A percentile compares a stretch with the other conserved stretches of the same genome.
phyloP scores from a whole-genome alignment of 2,113 vertebrate species.

The Hylia prasina region DNA sequence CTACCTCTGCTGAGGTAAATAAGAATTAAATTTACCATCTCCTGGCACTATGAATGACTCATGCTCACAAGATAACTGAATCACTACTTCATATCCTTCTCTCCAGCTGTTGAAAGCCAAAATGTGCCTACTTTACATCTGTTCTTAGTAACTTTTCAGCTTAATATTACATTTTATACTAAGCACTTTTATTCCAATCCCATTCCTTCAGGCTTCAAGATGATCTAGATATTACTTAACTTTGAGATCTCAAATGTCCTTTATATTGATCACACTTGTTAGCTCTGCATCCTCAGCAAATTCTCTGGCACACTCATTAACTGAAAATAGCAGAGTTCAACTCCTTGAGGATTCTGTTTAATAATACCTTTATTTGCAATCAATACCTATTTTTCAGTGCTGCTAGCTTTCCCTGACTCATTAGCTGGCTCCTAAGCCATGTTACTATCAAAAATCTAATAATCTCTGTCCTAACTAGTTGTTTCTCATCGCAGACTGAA shows the following conservation, averaged over 20 bases:
- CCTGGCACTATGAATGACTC: neutral
- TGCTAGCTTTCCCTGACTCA: neutral
- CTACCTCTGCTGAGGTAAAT: neutral
- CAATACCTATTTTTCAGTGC: neutral
- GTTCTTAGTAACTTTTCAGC: neutral
- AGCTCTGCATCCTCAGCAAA: neutral
- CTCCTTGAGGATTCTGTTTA: neutral
- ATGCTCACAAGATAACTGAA: slow-evolving; percentile 39
- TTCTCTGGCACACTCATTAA: neutral
- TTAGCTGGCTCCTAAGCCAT: neutral
- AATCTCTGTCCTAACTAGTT: neutral
- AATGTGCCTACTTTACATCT: neutral
- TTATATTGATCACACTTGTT: neutral
- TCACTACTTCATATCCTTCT: slow-evolving; percentile 3
- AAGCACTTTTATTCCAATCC: neutral
- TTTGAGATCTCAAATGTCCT: neutral
- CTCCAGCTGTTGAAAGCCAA: slow-evolving; percentile 33
- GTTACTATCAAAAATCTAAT: neutral
- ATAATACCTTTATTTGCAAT: neutral
- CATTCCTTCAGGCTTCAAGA: neutral
- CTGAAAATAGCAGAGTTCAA: neutral
- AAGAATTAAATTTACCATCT: neutral
- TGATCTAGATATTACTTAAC: neutral
- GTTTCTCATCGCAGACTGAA: neutral
- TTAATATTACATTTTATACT: neutral